Evolutionary conservation across 2,888 invertebrate species (phyloP), one percentile per base, ranked within the genome.

Genomic region (Pardosa pseudoannulata): DNA sequence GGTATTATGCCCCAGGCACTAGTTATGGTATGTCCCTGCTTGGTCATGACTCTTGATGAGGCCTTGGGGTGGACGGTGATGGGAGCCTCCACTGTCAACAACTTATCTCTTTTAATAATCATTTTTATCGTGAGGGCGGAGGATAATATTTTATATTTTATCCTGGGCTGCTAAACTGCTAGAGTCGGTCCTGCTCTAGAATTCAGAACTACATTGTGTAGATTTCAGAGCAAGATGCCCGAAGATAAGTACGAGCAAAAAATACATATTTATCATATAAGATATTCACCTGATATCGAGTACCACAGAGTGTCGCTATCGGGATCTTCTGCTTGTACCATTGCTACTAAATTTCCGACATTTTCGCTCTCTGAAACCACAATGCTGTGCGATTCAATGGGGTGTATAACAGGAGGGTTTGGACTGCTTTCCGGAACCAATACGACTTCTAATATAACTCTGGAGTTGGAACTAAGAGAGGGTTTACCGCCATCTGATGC

Each of bases 221-320:
- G n/a, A n/a, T 50, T 50, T 50, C 2, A 50, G 3, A 0, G 19
- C 19, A 5, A 19, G 16, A 0, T 13, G 19, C 19, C n/a, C 3
- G n/a, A 50, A 9, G 13, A 50, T 19, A 50, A 50, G 19, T 16
- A 46, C 16, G 46, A 6, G 50, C 5, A 1, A 2, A 50, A 50
- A 50, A 13, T 50, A 13, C 16, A n/a, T n/a, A n/a, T n/a, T n/a
- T n/a, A n/a, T n/a, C 28, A 23, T 27, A n/a, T n/a, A 62, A 62
- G 19, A n/a, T 23, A 74, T 91, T 82, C 89, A 92, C 92, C 92
- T 74, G 95, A 94, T 89, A 99, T 97, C 90, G 96, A 95, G 92
- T 96, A 98, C 96, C 97, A 98, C 89, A 99, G 93, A 85, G 94
- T 93, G 91, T 98, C 96, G 64, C 94, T 94, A 91, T 98, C 98